phyloP scores from a whole-genome alignment of 2,888 invertebrate species.

The Pyralis farinalis region DNA sequence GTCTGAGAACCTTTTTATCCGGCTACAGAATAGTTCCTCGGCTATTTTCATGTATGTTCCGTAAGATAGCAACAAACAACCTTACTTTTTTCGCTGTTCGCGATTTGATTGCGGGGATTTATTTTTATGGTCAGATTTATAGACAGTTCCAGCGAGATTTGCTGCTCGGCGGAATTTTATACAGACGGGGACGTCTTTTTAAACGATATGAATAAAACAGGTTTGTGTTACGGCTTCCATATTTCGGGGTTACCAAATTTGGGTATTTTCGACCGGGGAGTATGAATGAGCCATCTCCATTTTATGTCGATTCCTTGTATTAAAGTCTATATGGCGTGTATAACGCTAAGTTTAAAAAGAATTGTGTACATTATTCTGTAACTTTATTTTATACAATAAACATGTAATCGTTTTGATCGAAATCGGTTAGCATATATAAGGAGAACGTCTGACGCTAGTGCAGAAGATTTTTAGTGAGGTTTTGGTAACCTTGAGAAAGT shows the following conservation, averaged over 20 bases:
- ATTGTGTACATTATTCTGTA: too few species aligned
- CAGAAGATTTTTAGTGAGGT: too few species aligned
- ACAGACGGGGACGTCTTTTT: slow-evolving; percentile 42
- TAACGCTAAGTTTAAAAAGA: too few species aligned
- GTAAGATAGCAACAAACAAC: slow-evolving; percentile 70
- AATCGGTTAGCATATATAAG: too few species aligned
- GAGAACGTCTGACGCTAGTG: too few species aligned
- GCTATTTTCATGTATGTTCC: slow-evolving; percentile 62
- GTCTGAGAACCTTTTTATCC: slow-evolving; percentile 61
- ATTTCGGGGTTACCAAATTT: slow-evolving; percentile 7
- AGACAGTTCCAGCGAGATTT: slow-evolving; percentile 64
- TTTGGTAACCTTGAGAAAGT: too few species aligned
- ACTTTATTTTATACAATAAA: too few species aligned
- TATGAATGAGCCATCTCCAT: too few species aligned
- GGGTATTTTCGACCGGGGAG: slow-evolving; percentile 6
- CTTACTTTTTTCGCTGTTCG: slow-evolving; percentile 70
- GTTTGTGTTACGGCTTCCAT: slow-evolving; percentile 19
- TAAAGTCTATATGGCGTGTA: too few species aligned
- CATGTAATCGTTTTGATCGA: too few species aligned
- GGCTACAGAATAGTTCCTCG: slow-evolving; percentile 58
- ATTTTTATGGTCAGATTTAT: slow-evolving; percentile 77
- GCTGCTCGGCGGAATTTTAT: slow-evolving; percentile 51
- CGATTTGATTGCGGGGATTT: slow-evolving; percentile 77
- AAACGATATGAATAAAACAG: slow-evolving; percentile 40
- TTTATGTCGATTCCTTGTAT: too few species aligned